A percentile compares a stretch with the other conserved stretches of the same genome.
These are phyloP conservation scores for Typhlichthys eigenmanni DNA, from an alignment of 2,797 vertebrate species.

Conservation along the genomic window DNA sequence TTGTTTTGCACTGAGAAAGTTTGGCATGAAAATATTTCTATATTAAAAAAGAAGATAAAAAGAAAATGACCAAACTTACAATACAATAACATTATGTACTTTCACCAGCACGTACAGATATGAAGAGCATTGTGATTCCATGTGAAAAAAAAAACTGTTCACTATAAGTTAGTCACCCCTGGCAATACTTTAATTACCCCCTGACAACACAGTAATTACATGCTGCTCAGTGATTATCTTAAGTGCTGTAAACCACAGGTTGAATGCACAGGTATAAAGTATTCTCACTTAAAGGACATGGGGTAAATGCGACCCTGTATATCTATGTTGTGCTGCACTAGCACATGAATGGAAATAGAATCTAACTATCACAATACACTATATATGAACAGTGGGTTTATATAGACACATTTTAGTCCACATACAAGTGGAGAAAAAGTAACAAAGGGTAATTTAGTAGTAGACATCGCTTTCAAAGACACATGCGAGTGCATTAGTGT, in stretches of 20 bases:
- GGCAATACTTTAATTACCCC: no score
- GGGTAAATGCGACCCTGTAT: no score
- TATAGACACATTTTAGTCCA: background rate
- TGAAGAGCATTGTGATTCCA: no score
- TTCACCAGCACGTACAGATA: background rate
- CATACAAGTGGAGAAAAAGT: constrained; percentile 41
- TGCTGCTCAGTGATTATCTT: no score
- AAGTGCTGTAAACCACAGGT: no score
- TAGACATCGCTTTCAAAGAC: constrained; percentile 66
- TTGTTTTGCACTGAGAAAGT: constrained; percentile 57
- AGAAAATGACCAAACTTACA: background rate
- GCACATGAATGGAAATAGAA: background rate
- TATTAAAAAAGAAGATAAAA: constrained; percentile 1
- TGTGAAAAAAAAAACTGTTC: no score
- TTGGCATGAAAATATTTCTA: constrained; percentile 34
- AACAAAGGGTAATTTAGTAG: constrained; percentile 67
- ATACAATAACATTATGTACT: background rate
- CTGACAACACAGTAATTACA: no score
- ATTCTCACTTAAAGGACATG: no score
- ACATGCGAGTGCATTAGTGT: constrained; percentile 70
- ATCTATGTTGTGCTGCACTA: no score
- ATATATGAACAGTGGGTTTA: constrained; percentile 3
- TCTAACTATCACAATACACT: constrained; percentile 26
- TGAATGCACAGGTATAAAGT: no score
- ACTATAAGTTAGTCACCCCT: no score